phyloP scores from a whole-genome alignment of 2,113 vertebrate genomes.

The Australoheros scitulus region DNA sequence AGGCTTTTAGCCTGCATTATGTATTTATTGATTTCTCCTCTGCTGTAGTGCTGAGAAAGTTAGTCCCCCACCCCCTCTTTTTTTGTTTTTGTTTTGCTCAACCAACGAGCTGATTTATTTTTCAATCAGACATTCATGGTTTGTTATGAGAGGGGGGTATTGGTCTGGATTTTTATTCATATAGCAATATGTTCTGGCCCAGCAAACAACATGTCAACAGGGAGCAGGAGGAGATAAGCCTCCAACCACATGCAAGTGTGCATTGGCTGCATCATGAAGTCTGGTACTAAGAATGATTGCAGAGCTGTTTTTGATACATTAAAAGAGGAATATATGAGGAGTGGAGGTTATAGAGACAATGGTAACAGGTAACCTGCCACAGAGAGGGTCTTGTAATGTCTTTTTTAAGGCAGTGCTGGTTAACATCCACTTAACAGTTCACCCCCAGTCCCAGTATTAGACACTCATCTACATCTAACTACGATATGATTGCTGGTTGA shows the following conservation, averaged over 20 bases:
- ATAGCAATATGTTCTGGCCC: not conserved
- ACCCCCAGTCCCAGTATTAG: not conserved
- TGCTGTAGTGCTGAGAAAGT: not conserved
- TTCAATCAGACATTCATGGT: not conserved
- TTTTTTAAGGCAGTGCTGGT: not conserved
- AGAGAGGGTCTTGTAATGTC: not conserved
- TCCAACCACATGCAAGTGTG: slow-evolving; percentile 1
- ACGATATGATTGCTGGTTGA: no score
- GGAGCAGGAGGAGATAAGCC: not conserved
- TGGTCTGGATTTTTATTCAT: not conserved
- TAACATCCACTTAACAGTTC: not conserved
- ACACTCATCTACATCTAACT: not conserved
- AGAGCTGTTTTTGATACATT: not conserved
- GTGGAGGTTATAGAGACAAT: not conserved
- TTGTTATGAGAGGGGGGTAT: not conserved
- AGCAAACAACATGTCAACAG: not conserved
- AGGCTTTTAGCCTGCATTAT: not conserved
- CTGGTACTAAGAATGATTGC: not conserved
- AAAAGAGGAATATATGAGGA: not conserved
- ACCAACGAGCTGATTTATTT: not conserved
- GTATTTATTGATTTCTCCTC: not conserved
- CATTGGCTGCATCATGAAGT: not conserved
- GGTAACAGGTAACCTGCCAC: not conserved
- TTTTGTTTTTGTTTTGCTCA: no score
- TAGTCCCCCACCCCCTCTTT: no score